Evolutionary conservation across 2,797 vertebrate genomes (phyloP).

Genomic region (Argyrosomus regius): DNA sequence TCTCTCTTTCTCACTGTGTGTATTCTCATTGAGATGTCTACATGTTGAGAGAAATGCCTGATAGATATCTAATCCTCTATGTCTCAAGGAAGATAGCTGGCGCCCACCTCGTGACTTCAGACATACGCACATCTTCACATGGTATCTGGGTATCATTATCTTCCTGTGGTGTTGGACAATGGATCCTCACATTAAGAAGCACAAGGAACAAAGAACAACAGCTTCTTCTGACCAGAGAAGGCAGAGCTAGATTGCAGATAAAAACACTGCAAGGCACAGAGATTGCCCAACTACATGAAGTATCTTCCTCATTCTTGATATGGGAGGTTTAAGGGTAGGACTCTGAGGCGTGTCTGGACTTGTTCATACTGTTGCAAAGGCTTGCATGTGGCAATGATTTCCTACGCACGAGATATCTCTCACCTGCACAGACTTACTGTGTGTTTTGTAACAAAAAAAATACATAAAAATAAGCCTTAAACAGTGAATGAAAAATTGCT

Average conservation of each 20-base stretch:
- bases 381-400: conserved; percentile 31
- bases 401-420: conserved; percentile 16
- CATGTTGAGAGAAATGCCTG: conserved; percentile 28
- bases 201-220: conserved; percentile 52
- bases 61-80: conserved; percentile 25
- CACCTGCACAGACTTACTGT: no score
- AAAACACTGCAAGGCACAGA: conserved; percentile 8
- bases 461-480: no score
- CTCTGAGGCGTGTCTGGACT: conserved; percentile 46
- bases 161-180: conserved; percentile 52
- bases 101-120: conserved; percentile 35
- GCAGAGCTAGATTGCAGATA: conserved; percentile 38
- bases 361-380: conserved; percentile 40
- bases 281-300: conserved; percentile 44
- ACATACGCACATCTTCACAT: conserved; percentile 17
- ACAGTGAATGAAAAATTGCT: no score
- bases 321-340: conserved; percentile 39
- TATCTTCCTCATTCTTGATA: conserved; percentile 65
- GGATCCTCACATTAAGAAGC: conserved; percentile 39
- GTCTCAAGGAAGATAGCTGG: conserved; percentile 37
- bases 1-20: background rate
- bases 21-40: conserved; percentile 2
- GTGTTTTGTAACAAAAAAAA: no score
- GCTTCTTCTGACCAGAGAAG: conserved; percentile 11
- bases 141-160: conserved; percentile 39